A percentile compares a stretch with the other conserved stretches of the same genome.
These are phyloP conservation scores for Poliocrania exsul DNA, from an alignment of 2,797 vertebrate genomes.

Conservation along the genomic window DNA sequence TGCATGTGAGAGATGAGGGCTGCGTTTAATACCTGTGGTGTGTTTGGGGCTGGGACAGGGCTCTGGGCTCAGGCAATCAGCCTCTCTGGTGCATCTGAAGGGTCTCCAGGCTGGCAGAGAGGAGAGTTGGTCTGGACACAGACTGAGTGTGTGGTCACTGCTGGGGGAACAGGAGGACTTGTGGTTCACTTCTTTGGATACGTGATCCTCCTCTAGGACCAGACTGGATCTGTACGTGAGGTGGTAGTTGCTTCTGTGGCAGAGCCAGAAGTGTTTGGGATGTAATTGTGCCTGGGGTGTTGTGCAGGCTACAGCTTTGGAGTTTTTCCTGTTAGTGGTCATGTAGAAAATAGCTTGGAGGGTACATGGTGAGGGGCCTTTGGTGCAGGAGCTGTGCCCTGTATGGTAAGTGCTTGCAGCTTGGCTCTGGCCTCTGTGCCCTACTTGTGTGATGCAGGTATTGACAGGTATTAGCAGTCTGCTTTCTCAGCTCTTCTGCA, in stretches of 20 bases:
- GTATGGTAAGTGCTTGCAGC: neutral
- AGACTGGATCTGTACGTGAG: neutral
- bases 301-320: neutral
- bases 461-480: neutral
- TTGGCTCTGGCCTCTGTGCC: neutral
- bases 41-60: neutral
- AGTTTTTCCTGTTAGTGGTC: neutral
- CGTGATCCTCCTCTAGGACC: no score
- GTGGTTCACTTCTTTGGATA: neutral
- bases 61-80: neutral
- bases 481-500: neutral
- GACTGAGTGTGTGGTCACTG: neutral
- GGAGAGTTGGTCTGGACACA: neutral
- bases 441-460: accelerated
- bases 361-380: neutral
- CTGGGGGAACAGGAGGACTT: neutral
- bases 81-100: neutral
- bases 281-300: neutral
- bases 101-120: neutral
- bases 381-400: neutral
- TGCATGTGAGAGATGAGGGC: accelerated
- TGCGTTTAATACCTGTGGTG: no score
- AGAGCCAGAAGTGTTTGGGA: neutral
- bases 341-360: accelerated
- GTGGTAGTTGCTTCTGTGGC: neutral